Evolutionary conservation across 2,888 invertebrate genomes (phyloP).

Genomic region (Gibbula magus): DNA sequence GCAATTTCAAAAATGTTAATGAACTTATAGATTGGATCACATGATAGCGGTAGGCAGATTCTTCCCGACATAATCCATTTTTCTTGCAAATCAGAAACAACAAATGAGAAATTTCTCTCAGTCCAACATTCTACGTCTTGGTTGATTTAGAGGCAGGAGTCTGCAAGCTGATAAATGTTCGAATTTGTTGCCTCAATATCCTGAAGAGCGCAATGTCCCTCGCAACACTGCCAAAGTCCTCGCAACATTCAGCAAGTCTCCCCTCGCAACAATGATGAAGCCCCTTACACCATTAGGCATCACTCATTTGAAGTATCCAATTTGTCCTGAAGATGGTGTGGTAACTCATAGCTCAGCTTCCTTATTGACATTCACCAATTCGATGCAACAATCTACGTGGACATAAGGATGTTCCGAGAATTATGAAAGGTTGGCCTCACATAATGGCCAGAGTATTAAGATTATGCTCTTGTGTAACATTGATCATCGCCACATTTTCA

Average conservation of each 20-base stretch:
- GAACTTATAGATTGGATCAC: too few relatives aligned
- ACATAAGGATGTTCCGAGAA: background rate
- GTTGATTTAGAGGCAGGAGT: background rate
- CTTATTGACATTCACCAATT: background rate
- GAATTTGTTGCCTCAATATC: background rate
- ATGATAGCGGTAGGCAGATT: too few relatives aligned
- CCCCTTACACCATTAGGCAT: background rate
- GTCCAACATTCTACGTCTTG: background rate
- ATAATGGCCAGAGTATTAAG: background rate
- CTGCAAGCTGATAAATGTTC: background rate
- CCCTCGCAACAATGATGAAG: background rate
- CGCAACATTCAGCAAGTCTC: background rate
- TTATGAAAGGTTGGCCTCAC: background rate
- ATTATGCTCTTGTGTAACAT: background rate
- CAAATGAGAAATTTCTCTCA: background rate
- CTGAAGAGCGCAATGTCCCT: background rate
- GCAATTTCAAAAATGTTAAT: too few relatives aligned
- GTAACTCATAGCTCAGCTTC: background rate
- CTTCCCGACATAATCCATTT: too few relatives aligned
- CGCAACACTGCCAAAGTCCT: conserved; percentile 1
- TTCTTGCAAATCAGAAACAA: background rate
- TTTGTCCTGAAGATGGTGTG: background rate
- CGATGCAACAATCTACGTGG: background rate
- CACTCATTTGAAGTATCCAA: background rate
- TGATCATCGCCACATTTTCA: background rate